Evolutionary conservation across 2,888 invertebrate species (phyloP).

Genomic region (Dryobota labecula): DNA sequence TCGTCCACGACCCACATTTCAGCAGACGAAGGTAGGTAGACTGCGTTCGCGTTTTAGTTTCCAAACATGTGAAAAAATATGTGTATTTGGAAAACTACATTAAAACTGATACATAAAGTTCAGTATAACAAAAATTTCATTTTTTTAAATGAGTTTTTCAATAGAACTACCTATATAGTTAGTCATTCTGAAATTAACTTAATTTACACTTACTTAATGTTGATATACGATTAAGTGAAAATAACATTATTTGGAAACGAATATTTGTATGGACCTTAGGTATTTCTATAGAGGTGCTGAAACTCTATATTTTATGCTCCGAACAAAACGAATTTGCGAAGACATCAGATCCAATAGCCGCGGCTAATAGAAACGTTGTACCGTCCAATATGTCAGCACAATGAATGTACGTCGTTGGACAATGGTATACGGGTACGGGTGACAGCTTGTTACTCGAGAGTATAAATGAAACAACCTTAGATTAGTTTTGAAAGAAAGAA

Average conservation of each 20-base stretch:
- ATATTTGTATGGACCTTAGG: not conserved
- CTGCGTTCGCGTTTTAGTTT: no score
- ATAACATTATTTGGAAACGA: not conserved
- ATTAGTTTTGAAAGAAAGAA: conserved; percentile 3
- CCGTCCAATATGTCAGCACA: conserved; percentile 45
- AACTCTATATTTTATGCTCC: conserved; percentile 23
- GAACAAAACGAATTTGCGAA: conserved; percentile 35
- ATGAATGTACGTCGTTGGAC: conserved; percentile 34
- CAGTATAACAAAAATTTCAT: not conserved
- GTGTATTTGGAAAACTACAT: no score
- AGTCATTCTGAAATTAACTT: not conserved
- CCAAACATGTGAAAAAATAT: no score
- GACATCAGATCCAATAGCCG: conserved; percentile 37
- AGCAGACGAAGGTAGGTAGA: conserved; percentile 1
- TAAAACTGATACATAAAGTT: not conserved
- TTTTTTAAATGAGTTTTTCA: not conserved
- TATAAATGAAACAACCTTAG: conserved; percentile 30
- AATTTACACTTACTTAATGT: not conserved
- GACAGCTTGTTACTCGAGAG: conserved; percentile 14
- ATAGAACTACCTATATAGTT: not conserved
- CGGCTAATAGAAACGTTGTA: conserved; percentile 31
- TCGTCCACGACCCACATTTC: conserved; percentile 24
- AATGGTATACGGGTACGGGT: conserved; percentile 19
- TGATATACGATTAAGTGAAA: not conserved
- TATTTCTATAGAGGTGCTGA: not conserved